Conservation (phyloP, 2,113 vertebrate genomes). For the Saccopteryx leptura region DNA sequence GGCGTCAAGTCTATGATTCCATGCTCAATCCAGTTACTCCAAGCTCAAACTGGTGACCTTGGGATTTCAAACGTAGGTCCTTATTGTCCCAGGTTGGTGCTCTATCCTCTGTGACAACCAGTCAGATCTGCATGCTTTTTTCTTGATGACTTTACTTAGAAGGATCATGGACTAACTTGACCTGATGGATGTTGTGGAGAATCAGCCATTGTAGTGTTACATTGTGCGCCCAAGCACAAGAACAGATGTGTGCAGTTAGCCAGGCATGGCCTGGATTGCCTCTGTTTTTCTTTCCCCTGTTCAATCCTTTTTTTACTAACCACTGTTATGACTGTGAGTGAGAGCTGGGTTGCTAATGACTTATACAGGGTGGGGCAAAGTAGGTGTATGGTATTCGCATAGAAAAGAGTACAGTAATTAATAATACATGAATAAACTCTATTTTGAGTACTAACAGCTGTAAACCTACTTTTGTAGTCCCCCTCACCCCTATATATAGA, state of each 20-base stretch:
- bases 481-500: not conserved
- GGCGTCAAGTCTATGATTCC: too few relatives aligned
- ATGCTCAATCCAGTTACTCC: too few relatives aligned
- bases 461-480: not conserved
- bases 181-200: not conserved
- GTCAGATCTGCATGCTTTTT: too few relatives aligned
- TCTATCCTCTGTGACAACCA: too few relatives aligned
- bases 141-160: not conserved
- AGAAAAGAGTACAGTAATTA: not conserved
- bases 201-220: not conserved
- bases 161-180: not conserved
- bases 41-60: too few relatives aligned
- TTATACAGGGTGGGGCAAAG: not conserved
- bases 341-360: not conserved
- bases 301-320: not conserved
- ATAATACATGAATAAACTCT: not conserved
- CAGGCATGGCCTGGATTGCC: not conserved
- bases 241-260: not conserved
- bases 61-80: too few relatives aligned
- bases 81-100: too few relatives aligned
- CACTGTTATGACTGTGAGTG: not conserved
- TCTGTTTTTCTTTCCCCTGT: not conserved
- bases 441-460: not conserved
- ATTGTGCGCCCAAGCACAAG: not conserved
- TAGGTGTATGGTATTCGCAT: not conserved